Base-by-base conservation (phyloP, 2,888 invertebrate genomes). In the Xanthostigma xanthostigma region DNA sequence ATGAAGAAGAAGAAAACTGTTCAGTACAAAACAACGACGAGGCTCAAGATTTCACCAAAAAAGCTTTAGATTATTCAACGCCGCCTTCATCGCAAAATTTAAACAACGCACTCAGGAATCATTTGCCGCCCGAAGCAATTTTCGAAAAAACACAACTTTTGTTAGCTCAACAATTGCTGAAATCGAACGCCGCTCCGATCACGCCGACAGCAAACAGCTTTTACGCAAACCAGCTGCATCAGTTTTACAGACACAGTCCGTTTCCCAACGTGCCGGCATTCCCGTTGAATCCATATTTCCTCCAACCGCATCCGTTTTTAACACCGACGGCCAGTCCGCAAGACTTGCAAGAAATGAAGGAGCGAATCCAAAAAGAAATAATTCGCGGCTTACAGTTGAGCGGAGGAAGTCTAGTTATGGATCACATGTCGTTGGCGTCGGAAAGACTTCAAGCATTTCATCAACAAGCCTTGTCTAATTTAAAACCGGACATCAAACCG, bases 261-360 rank as follows among this genome's bases (percentile, higher is more conserved):
- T 64, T 53, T 62, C 64, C 59, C 49, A 62, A 51, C 53, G 64
- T 57, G 58, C 59, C 41, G 52, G 65, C 76, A 44, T 74, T 78
- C 0, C 73, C 78, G 11, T 64, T 81, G 44, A 76, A 74, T 54
- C 79, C 83, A 9, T 76, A 76, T 54, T 75, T 86, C 61, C 72
- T 84, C 46, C 75, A 76, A 55, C 76, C 74, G 48, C 73, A 73
- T 60, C 71, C 78, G 50, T 64, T 72, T 49, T 65, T 68, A 35
- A 64, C 69, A 55, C 72, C 75, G 51, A 68, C 77, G 13, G 58
- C 65, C 36, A 64, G 60, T 45, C 61, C 67, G 2, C 74, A 73
- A 58, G 79, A 79, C 53, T 64, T 78, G 52, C 78, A 75, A 59
- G 80, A 84, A 63, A 73, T 81, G 62, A 81, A 81, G 60, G 80